A percentile compares a stretch with the other conserved stretches of the same genome.
Conservation (phyloP, 2,888 invertebrate species). For the Drosophila kanekoi region DNA sequence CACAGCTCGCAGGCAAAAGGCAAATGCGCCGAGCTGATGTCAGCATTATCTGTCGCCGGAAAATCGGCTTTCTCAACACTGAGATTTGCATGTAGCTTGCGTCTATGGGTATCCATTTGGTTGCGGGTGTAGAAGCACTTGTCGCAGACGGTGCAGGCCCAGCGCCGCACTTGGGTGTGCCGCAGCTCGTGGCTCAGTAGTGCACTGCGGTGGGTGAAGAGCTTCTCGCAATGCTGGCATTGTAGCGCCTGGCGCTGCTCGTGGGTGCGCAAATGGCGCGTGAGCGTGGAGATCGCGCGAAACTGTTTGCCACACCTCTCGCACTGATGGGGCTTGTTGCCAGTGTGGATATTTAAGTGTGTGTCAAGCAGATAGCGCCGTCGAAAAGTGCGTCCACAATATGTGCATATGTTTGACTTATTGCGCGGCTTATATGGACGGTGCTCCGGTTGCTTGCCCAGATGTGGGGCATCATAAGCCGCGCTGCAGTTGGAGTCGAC, state of each 20-base stretch:
- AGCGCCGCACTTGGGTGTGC: constrained; percentile 62
- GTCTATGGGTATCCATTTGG: constrained; percentile 69
- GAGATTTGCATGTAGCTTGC: constrained; percentile 56
- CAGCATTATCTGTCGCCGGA: background rate
- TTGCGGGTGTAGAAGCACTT: constrained; percentile 68
- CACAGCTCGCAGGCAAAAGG: constrained; percentile 67
- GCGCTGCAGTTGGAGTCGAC: constrained; percentile 38
- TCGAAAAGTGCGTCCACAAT: constrained; percentile 68
- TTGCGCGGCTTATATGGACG: constrained; percentile 56
- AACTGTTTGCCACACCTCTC: constrained; percentile 69
- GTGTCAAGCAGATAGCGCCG: constrained; percentile 66
- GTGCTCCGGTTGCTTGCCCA: constrained; percentile 24
- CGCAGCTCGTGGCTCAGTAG: constrained; percentile 65
- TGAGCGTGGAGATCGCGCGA: constrained; percentile 65
- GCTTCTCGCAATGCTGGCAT: constrained; percentile 62
- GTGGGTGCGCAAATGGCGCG: constrained; percentile 67
- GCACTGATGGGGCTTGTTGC: constrained; percentile 67
- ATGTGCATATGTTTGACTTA: constrained; percentile 55
- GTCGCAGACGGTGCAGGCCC: constrained; percentile 57
- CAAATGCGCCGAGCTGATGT: constrained; percentile 7
- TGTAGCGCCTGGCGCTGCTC: constrained; percentile 40
- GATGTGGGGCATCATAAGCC: constrained; percentile 20
- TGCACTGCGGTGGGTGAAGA: constrained; percentile 65
- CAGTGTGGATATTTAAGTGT: constrained; percentile 70
- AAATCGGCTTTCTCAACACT: constrained; percentile 4